phyloP scores from a whole-genome alignment of 2,113 vertebrate species.

The Ciconia stormi region DNA sequence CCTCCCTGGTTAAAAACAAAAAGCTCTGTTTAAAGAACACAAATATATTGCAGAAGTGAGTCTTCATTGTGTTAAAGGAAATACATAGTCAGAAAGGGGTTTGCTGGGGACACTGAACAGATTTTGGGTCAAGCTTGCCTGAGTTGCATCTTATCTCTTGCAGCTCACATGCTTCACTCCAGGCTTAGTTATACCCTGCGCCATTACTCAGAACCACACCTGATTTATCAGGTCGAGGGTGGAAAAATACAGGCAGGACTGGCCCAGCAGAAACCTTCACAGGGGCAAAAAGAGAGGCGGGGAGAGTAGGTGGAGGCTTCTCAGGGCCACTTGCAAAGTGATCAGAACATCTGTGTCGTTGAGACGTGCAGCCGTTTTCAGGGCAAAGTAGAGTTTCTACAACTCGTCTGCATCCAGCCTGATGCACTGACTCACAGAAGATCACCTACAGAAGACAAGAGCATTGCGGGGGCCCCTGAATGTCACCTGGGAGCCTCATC shows the following conservation, averaged over 20 bases:
- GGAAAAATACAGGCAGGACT: not conserved
- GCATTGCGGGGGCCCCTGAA: not conserved
- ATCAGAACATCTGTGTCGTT: not conserved
- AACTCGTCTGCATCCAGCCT: not conserved
- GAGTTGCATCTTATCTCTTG: not conserved
- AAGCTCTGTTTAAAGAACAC: not conserved
- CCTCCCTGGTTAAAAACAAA: rapidly evolving
- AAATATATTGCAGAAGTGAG: not conserved
- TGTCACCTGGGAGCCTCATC: not conserved
- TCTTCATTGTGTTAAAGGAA: not conserved
- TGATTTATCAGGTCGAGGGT: not conserved
- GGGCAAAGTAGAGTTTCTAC: not conserved
- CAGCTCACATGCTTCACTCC: not conserved
- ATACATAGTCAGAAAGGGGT: not conserved
- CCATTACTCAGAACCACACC: not conserved
- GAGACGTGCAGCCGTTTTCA: not conserved
- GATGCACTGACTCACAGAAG: not conserved
- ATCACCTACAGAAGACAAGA: not conserved
- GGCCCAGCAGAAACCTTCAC: not conserved
- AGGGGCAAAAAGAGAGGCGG: not conserved
- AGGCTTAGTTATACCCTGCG: not conserved
- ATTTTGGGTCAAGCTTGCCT: not conserved
- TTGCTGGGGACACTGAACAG: not conserved
- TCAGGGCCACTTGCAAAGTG: not conserved
- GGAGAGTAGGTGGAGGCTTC: not conserved